Conservation (phyloP, 2,888 invertebrate species). For the Eristalis pertinax region DNA sequence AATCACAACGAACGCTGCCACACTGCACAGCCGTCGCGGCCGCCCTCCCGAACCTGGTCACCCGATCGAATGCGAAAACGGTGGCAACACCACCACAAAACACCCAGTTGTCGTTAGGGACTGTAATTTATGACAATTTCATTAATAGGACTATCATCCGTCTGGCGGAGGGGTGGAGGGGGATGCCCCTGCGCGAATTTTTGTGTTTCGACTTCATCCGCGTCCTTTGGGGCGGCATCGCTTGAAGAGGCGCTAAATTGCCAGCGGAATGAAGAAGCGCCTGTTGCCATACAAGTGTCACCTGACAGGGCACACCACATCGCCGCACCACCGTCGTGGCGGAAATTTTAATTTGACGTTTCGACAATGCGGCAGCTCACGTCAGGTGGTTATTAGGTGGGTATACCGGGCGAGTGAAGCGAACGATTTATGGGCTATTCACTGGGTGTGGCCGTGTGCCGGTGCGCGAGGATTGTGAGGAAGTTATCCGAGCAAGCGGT, state of each 20-base stretch:
- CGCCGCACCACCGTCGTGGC: background rate
- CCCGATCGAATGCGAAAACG: conserved; percentile 16
- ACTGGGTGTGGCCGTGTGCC: conserved; percentile 12
- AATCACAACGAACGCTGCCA: conserved; percentile 30
- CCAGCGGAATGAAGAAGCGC: background rate
- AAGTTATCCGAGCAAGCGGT: background rate
- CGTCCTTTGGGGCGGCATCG: conserved; percentile 2
- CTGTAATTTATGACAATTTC: conserved; percentile 69
- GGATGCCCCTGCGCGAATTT: background rate
- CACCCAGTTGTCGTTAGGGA: conserved; percentile 66
- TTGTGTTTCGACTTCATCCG: background rate
- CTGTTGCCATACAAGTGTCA: conserved; percentile 50
- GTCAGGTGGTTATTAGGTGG: conserved; percentile 30
- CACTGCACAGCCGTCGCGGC: conserved; percentile 23
- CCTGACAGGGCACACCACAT: conserved; percentile 1
- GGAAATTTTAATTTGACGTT: conserved; percentile 48
- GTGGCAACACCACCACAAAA: conserved; percentile 56
- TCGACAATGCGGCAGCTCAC: conserved; percentile 30
- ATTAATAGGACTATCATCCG: conserved; percentile 58
- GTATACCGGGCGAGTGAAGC: background rate
- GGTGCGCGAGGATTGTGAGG: background rate
- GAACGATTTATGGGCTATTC: conserved; percentile 24
- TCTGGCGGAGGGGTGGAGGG: background rate
- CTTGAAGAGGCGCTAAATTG: background rate
- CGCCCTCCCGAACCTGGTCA: conserved; percentile 22